Base-by-base conservation (phyloP, 1,140 invertebrate genomes). In the Macrosteles quadrilineatus region DNA sequence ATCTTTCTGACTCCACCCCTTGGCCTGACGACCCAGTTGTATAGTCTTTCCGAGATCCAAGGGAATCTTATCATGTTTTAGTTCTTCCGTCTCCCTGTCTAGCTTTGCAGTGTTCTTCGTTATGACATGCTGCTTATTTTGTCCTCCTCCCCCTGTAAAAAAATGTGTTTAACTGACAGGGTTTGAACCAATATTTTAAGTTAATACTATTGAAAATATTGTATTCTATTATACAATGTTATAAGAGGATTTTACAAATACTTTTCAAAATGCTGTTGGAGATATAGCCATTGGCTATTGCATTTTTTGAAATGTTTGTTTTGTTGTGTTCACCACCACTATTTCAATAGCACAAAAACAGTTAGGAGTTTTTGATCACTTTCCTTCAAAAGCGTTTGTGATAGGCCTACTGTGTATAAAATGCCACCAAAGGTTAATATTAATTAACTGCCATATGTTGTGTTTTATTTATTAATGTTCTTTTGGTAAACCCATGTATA, bases 101-200 rank as follows among this genome's bases (percentile, higher is more conserved):
- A 99, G 86, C 84, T 97, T 98, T 62, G 95, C 94, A 69, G 96
- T 98, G 81, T 99, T 99, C 84, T 98, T 94, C 68, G 92, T 94
- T 0, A 92, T 92, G 3, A 88, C 87, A 77, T 96, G 93, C 81
- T 99, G 97, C 83, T 96, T 97, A 80, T 99, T 98, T 73, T 90
- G 90, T 72, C 92, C 96, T 72, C 94, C 96, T 81, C 94, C 93
- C 88, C 89, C 92, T 92, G 74, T 55, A 80, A 81, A 71, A 40
- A 64, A n/a, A n/a, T n/a, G n/a, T n/a, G 50, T 55, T 19, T 9
- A 55, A 6, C 11, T 11, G 19, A 23, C 21, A 55, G 19, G 14
- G 14, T 23, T n/a, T n/a, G n/a, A n/a, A n/a, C n/a, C n/a, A n/a
- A n/a, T 53, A 45, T 47, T 50, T 57, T 25, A 31, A 9, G 40